phyloP scores from a whole-genome alignment of 1,140 invertebrate genomes.

The Coelopa frigida region DNA sequence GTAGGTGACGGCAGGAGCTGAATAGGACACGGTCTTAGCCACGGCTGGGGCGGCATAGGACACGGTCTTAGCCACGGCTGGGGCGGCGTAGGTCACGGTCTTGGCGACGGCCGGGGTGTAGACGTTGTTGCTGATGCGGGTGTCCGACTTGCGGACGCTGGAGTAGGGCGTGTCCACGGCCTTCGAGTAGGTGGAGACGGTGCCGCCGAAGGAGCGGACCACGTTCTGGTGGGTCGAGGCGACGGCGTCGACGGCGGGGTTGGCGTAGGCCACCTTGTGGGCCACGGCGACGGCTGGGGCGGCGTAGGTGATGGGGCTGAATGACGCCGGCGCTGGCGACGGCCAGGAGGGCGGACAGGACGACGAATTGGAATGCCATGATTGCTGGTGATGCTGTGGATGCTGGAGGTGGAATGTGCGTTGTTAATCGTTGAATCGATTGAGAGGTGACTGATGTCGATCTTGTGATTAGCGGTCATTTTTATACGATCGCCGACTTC shows the following conservation, averaged over 20 bases:
- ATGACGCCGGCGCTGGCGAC: slow-evolving; percentile 43
- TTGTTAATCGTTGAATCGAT: too few relatives aligned
- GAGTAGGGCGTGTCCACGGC: slow-evolving; percentile 58
- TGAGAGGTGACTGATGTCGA: too few relatives aligned
- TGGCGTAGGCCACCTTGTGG: slow-evolving; percentile 38
- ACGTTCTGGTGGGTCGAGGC: slow-evolving; percentile 52
- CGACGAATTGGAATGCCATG: slow-evolving; percentile 45
- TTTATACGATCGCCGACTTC: too few relatives aligned
- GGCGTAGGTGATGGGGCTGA: slow-evolving; percentile 25
- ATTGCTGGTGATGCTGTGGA: too few relatives aligned
- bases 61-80: slow-evolving; percentile 20
- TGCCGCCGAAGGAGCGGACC: slow-evolving; percentile 51
- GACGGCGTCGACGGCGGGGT: slow-evolving; percentile 46
- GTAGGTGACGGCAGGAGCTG: slow-evolving; percentile 14
- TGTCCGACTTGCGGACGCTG: slow-evolving; percentile 54
- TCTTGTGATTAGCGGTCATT: too few relatives aligned
- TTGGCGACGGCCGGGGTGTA: slow-evolving; percentile 43
- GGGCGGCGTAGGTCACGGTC: slow-evolving; percentile 35
- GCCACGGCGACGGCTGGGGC: slow-evolving; percentile 33
- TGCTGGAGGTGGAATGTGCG: too few relatives aligned
- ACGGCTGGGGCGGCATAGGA: slow-evolving; percentile 38
- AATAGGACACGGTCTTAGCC: slow-evolving; percentile 23
- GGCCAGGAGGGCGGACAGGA: slow-evolving; percentile 45
- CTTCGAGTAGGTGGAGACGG: slow-evolving; percentile 54
- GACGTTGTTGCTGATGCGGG: slow-evolving; percentile 53